A percentile compares a stretch with the other conserved stretches of the same genome.
Evolutionary conservation across 2,888 invertebrate species (phyloP).

Genomic region (Eupithecia abbreviata): DNA sequence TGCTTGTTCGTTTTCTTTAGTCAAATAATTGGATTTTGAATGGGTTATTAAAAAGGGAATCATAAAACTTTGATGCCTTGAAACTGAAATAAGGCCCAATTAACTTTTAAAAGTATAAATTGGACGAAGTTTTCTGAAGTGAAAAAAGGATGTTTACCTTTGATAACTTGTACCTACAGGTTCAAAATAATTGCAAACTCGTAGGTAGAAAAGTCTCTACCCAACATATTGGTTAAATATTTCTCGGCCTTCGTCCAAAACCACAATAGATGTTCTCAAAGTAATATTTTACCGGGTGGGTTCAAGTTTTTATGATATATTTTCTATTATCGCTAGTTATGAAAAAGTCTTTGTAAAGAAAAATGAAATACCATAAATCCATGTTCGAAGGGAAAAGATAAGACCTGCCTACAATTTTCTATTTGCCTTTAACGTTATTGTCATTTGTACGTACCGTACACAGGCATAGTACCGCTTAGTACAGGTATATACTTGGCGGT

Average conservation of each 20-base stretch:
- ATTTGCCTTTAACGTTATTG: not conserved
- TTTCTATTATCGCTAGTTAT: slow-evolving; percentile 1
- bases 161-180: not conserved
- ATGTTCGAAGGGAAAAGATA: not conserved
- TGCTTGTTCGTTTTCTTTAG: slow-evolving; percentile 23
- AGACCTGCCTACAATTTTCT: slow-evolving; percentile 7
- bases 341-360: slow-evolving; percentile 5
- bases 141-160: slow-evolving; percentile 1
- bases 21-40: not conserved
- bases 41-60: not conserved
- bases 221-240: not conserved
- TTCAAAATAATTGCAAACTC: not conserved
- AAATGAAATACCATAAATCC: not conserved
- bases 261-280: slow-evolving; percentile 16
- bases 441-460: not conserved
- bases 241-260: slow-evolving; percentile 6
- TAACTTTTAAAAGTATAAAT: not conserved
- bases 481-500: too few relatives aligned
- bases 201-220: not conserved
- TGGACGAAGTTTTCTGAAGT: not conserved
- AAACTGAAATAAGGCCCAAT: slow-evolving; percentile 1
- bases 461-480: not conserved
- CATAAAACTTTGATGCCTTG: slow-evolving; percentile 4
- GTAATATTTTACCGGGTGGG: slow-evolving; percentile 4
- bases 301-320: slow-evolving; percentile 6